Conservation (phyloP, 2,888 invertebrate species). For the Caenorhabditis sp. region DNA sequence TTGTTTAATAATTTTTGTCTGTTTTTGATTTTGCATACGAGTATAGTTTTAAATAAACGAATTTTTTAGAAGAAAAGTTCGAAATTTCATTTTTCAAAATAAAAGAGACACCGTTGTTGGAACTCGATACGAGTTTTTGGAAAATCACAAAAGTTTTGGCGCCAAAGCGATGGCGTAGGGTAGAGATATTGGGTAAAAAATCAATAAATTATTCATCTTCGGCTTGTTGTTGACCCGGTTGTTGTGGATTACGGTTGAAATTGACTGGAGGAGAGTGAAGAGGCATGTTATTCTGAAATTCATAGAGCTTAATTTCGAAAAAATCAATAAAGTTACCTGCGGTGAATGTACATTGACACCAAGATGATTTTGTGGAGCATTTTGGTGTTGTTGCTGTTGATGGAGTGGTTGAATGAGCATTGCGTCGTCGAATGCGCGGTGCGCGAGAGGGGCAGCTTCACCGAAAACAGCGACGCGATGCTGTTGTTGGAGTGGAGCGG, state of each 20-base stretch:
- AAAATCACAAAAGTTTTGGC: background rate
- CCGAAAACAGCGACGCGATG: conserved; percentile 36
- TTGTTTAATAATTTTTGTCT: no score
- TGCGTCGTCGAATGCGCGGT: conserved; percentile 17
- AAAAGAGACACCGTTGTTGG: no score
- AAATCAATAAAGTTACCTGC: conserved; percentile 7
- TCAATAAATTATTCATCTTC: background rate
- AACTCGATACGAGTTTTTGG: background rate
- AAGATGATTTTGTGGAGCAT: conserved; percentile 11
- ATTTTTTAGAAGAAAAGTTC: no score
- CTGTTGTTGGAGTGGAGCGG: conserved; percentile 57
- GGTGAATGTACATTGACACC: conserved; percentile 40
- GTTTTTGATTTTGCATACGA: no score
- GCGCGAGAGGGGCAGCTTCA: conserved; percentile 30
- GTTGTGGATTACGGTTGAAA: conserved; percentile 32
- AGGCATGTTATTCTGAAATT: conserved; percentile 48
- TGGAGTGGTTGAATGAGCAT: conserved; percentile 8
- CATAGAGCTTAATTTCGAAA: background rate
- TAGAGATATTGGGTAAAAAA: background rate
- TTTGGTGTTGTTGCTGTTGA: conserved; percentile 3
- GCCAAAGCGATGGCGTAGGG: no score
- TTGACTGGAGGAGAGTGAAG: conserved; percentile 60
- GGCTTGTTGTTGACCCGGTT: background rate
- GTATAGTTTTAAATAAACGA: no score
- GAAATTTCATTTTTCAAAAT: no score